Percentiles rank a stretch among this genome's conserved stretches.
phyloP scores from a whole-genome alignment of 1,140 invertebrate species.

The Antheraea pernyi region DNA sequence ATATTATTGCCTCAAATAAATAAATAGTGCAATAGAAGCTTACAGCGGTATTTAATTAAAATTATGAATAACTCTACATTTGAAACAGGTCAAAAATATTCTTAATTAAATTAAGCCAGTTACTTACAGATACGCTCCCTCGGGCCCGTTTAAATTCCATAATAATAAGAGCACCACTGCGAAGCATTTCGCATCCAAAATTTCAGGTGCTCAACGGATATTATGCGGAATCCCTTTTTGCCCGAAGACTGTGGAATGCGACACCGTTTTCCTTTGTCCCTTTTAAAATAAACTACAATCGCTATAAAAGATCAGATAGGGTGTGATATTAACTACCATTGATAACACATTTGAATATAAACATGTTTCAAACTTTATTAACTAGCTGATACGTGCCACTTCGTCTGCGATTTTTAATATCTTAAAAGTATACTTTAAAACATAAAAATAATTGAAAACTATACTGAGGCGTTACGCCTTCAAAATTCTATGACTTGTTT shows the following conservation, averaged over 20 bases:
- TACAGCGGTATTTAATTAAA: too few species aligned
- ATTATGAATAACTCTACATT: background rate
- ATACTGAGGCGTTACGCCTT: too few species aligned
- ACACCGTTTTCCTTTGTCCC: background rate
- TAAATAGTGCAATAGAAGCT: too few species aligned
- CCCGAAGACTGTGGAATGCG: background rate
- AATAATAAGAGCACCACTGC: background rate
- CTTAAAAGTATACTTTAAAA: too few species aligned
- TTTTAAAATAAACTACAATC: background rate
- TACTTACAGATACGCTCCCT: background rate
- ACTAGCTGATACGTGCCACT: too few species aligned
- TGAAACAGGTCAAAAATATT: slow-evolving; percentile 3
- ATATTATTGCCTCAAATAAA: too few species aligned
- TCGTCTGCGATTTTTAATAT: too few species aligned
- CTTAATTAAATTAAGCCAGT: background rate
- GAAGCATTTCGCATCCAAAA: background rate
- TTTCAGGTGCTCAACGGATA: slow-evolving; percentile 5
- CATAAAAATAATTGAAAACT: too few species aligned
- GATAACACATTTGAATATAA: too few species aligned
- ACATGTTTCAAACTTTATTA: too few species aligned
- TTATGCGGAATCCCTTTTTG: slow-evolving; percentile 7
- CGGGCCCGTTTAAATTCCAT: slow-evolving; percentile 7
- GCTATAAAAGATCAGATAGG: background rate
- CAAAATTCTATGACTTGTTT: too few species aligned
- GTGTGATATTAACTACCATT: too few species aligned